Evolutionary conservation across 2,113 vertebrate species (phyloP).

Genomic region (Apodemus sylvaticus): DNA sequence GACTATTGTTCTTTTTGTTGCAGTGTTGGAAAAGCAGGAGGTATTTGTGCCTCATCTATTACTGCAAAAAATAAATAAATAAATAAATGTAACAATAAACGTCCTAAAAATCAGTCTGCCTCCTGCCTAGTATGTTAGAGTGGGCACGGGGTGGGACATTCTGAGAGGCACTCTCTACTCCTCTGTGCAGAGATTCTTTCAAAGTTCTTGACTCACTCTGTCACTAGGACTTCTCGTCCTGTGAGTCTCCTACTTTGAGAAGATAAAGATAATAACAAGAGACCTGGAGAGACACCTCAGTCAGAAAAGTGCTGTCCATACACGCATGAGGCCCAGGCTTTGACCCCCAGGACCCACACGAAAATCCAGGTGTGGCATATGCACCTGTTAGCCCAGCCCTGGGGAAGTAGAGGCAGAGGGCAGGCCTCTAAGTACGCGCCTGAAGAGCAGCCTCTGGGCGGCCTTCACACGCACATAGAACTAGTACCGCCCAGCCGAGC

Average conservation of each 20-base stretch:
- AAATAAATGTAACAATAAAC: constrained; percentile 75
- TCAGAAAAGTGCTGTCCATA: not conserved
- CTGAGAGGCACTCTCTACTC: not conserved
- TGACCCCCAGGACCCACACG: not conserved
- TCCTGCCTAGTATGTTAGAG: not conserved
- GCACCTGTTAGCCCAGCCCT: not conserved
- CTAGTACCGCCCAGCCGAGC: not conserved
- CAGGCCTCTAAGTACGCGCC: no score
- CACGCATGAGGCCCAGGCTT: not conserved
- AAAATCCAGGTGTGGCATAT: not conserved
- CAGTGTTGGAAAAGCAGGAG: constrained; percentile 54
- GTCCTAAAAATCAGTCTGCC: constrained; percentile 33
- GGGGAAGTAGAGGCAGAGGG: not conserved
- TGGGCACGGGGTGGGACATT: not conserved
- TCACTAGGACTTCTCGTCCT: not conserved
- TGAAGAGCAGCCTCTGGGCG: no score
- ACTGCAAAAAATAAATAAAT: constrained; percentile 46
- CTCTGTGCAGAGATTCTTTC: not conserved
- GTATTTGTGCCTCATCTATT: constrained; percentile 49
- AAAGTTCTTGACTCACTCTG: not conserved
- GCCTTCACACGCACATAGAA: no score
- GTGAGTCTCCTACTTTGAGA: not conserved
- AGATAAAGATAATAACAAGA: not conserved
- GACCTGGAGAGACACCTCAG: not conserved
- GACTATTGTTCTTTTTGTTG: constrained; percentile 62